Evolutionary conservation across 2,888 invertebrate species (phyloP), one percentile per base, ranked within the genome.

Genomic region (Byasa hedistus): DNA sequence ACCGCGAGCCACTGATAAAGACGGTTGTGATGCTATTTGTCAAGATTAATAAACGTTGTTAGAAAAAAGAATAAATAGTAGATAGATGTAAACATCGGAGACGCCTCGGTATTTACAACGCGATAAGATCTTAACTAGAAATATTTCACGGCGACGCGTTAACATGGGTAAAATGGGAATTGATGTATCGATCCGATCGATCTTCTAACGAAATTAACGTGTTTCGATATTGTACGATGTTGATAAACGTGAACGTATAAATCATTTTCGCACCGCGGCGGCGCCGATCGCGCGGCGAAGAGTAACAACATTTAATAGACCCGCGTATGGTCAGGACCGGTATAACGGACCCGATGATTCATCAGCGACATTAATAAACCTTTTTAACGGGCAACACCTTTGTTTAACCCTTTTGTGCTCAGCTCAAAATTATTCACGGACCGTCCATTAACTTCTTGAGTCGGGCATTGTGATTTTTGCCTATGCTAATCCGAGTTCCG

Each of bases 301-400:
- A 70, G 69, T 68, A 69, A 67, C 69, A 74, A 59, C 70, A 69
- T 73, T 79, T 80, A 79, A 81, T 79, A 71, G 68, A 79, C 76
- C 78, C 62, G 70, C 62, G 70, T 72, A 70, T 70, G 72, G 68
- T 70, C 73, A 48, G 68, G 75, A 87, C 87, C 89, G 87, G 88
- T 89, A 81, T 83, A 87, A 89, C 89, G 84, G 86, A 83, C 85
- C 80, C 65, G 66, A 78, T 86, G 85, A 87, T 84, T 78, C 81
- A 88, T 87, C 80, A 82, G 82, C 76, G 75, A 76, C 80, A 89
- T 90, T 90, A 90, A 89, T 91, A 87, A 80, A 80, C 76, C 80
- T 88, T 87, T 87, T 32, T 85, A 86, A 81, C 79, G 71, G 71
- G 76, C 69, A 75, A 73, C 77, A 79, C 79, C 80, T 83, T 91